These are phyloP conservation scores for Rousettus leschenaultii DNA, from an alignment of 2,113 vertebrate species.

Conservation along the genomic window DNA sequence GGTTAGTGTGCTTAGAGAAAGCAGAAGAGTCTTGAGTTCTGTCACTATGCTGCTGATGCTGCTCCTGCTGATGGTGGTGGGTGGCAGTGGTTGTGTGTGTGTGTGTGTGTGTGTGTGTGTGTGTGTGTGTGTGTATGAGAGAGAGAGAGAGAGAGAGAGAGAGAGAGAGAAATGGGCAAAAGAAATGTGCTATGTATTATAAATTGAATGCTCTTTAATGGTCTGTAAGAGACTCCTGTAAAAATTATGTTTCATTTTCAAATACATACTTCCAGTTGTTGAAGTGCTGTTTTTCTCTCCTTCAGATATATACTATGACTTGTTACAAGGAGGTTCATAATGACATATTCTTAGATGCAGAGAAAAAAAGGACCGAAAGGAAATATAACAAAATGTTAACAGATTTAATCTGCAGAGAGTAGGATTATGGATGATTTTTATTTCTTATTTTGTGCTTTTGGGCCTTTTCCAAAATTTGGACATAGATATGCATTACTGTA, in stretches of 20 bases:
- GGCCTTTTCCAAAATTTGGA: background rate
- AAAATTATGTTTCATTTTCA: background rate
- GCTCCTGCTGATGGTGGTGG: background rate
- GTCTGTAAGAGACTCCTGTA: background rate
- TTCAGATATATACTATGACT: background rate
- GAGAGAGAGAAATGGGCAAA: background rate
- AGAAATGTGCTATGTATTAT: background rate
- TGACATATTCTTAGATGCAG: background rate
- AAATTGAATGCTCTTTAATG: background rate
- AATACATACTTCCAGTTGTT: background rate
- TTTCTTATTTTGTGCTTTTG: background rate
- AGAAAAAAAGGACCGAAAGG: background rate
- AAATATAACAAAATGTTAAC: background rate
- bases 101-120: background rate
- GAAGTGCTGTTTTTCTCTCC: background rate
- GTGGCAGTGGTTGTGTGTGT: background rate
- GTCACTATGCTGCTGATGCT: background rate
- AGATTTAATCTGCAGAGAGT: background rate
- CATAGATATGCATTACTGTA: background rate
- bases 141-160: background rate
- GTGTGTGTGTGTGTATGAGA: too few species aligned
- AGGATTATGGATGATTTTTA: background rate
- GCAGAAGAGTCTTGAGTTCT: background rate
- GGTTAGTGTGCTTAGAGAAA: background rate
- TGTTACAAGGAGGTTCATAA: background rate